Conservation (phyloP, 2,113 vertebrate species). For the Malurus cyaneus region DNA sequence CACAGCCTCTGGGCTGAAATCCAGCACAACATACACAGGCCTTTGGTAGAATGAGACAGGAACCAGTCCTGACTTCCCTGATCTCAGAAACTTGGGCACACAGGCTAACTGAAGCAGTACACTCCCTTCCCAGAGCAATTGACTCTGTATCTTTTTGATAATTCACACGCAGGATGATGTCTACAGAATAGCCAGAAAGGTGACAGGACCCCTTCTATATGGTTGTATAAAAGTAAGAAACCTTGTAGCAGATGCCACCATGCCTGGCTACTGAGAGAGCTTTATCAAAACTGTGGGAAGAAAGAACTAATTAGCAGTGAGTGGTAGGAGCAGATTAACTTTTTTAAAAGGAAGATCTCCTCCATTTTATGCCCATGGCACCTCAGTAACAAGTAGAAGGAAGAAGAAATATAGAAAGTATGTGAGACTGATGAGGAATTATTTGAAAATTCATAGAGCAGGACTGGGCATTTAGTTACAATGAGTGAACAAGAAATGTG, state of each 20-base stretch:
- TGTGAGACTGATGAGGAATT: neutral
- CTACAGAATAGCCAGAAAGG: neutral
- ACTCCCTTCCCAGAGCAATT: neutral
- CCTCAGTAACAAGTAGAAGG: neutral
- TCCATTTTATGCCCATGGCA: neutral
- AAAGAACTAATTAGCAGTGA: conserved; percentile 11
- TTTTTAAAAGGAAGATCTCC: neutral
- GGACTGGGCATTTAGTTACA: conserved; percentile 1
- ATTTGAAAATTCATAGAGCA: conserved; percentile 8
- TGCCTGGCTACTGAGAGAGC: neutral
- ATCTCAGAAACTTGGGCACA: rapidly evolving
- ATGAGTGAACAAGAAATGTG: neutral
- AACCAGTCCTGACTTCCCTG: neutral
- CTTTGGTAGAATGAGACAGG: rapidly evolving
- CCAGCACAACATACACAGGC: rapidly evolving
- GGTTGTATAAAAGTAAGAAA: neutral
- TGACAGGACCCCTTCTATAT: neutral
- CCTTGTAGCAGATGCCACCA: neutral
- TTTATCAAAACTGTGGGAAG: neutral
- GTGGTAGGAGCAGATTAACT: neutral
- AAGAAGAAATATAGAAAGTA: neutral
- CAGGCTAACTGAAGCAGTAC: neutral
- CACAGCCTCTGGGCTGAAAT: neutral
- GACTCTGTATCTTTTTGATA: neutral
- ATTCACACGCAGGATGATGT: neutral